Conservation (phyloP, 2,888 invertebrate species). For the Embidobia sp. region DNA sequence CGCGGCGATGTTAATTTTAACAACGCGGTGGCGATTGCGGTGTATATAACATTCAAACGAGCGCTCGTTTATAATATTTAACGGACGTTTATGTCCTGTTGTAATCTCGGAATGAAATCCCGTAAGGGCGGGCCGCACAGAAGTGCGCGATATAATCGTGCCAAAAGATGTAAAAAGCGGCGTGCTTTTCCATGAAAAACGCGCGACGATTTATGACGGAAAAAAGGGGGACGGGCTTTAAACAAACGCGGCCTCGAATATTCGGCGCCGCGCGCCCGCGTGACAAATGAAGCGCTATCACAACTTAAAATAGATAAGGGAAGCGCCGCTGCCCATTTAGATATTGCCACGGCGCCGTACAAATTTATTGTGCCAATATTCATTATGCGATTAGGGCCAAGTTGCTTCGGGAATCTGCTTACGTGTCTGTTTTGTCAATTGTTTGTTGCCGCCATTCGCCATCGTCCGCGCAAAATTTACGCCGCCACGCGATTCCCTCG, state of each 20-base stretch:
- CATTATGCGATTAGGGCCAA: conserved; percentile 53
- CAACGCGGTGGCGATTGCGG: conserved; percentile 61
- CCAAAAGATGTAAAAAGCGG: conserved; percentile 57
- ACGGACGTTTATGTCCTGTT: conserved; percentile 62
- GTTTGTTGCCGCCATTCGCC: conserved; percentile 13
- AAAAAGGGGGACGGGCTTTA: conserved; percentile 34
- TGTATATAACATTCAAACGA: conserved; percentile 59
- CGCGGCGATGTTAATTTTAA: conserved; percentile 62
- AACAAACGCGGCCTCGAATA: conserved; percentile 49
- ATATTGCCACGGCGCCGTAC: conserved; percentile 43
- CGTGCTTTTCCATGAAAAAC: conserved; percentile 53
- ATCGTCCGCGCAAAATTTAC: conserved; percentile 6
- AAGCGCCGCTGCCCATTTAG: conserved; percentile 55
- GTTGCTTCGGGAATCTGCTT: conserved; percentile 51
- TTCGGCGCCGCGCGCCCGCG: conserved; percentile 40
- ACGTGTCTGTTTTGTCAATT: conserved; percentile 40
- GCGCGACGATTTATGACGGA: conserved; percentile 54
- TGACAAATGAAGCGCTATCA: conserved; percentile 64
- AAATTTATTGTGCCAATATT: conserved; percentile 63
- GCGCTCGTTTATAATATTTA: conserved; percentile 61
- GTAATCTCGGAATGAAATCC: conserved; percentile 62
- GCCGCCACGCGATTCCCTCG: too few relatives aligned
- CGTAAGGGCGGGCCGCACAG: conserved; percentile 44
- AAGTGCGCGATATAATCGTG: conserved; percentile 54
- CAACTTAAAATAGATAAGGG: conserved; percentile 63